Conservation (phyloP, 2,797 vertebrate genomes). For the Hydrophis major region DNA sequence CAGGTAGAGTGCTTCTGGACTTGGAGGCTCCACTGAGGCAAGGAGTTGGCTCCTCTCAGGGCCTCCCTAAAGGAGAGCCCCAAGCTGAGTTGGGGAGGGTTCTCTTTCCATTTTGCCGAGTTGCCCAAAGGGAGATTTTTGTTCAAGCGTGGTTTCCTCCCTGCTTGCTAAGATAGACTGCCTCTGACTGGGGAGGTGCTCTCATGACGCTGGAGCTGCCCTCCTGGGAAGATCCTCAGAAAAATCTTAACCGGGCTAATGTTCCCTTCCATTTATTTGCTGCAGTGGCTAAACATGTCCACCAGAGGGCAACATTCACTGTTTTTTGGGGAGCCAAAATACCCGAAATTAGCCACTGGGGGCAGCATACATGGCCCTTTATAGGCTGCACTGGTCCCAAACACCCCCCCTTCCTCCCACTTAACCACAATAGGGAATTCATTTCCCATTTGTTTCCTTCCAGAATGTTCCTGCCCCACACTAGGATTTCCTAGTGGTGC, state of each 20-base stretch:
- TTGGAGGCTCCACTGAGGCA: background rate
- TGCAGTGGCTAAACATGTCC: background rate
- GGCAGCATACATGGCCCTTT: background rate
- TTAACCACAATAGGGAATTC: background rate
- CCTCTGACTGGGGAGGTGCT: background rate
- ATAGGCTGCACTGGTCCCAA: background rate
- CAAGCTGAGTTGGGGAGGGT: background rate
- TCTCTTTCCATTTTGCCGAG: background rate
- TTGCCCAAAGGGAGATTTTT: background rate
- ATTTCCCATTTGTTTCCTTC: background rate
- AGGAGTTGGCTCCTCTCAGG: background rate
- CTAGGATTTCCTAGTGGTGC: background rate
- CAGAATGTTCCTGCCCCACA: background rate
- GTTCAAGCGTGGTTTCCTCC: background rate
- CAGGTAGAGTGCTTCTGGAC: no score
- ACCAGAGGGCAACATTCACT: background rate
- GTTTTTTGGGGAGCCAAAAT: background rate
- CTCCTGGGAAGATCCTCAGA: background rate
- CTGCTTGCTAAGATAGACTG: background rate
- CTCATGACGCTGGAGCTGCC: background rate
- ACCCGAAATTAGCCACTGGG: background rate
- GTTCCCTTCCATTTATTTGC: background rate
- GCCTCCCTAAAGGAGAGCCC: background rate
- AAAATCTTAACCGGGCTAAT: background rate
- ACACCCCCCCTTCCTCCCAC: fast-evolving